Evolutionary conservation across 2,113 vertebrate genomes (phyloP), one percentile per base, ranked within the genome.

Genomic region (Todiramphus chloris): DNA sequence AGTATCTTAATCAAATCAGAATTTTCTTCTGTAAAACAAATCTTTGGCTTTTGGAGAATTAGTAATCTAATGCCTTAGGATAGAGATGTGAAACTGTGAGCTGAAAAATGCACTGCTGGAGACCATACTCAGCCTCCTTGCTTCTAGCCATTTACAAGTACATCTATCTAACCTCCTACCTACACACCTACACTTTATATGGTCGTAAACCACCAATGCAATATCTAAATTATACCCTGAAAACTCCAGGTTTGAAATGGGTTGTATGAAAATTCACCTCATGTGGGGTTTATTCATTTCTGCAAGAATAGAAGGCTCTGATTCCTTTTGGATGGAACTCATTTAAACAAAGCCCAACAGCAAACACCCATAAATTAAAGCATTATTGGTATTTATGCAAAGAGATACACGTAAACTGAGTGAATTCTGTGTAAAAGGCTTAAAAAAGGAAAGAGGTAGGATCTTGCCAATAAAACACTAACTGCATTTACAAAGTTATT

Each of bases 1-100:
- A 94, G 31, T 97, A 96, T 96, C 97, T 98, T 98, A 98, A 98
- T 98, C 97, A 98, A 98, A 98, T 98, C 97, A 97, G 95, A 95
- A 96, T 96, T 97, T 94, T 96, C 91, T 94, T 96, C 95, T 95
- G 96, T 97, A 98, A 98, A 98, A 98, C 96, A 98, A 97, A 97
- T 97, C 96, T 98, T 97, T 82, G 90, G 92, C 90, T 98, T 98
- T 97, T 95, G 93, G 97, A 98, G 96, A 98, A 98, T 98, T 98
- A 98, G 97, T 88, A 95, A 93, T 93, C 91, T 93, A 96, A 94
- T 97, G 97, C 97, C 97, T 97, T 82, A 93, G 96, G 98, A 98
- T 16, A 96, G 88, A 98, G 94, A 98, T 89, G 85, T 90, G 97
- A 98, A 97, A 98, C 97, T 97, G 97, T 96, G 97, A 98, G 94